phyloP scores from a whole-genome alignment of 2,113 vertebrate species.

The Redunca redunca region DNA sequence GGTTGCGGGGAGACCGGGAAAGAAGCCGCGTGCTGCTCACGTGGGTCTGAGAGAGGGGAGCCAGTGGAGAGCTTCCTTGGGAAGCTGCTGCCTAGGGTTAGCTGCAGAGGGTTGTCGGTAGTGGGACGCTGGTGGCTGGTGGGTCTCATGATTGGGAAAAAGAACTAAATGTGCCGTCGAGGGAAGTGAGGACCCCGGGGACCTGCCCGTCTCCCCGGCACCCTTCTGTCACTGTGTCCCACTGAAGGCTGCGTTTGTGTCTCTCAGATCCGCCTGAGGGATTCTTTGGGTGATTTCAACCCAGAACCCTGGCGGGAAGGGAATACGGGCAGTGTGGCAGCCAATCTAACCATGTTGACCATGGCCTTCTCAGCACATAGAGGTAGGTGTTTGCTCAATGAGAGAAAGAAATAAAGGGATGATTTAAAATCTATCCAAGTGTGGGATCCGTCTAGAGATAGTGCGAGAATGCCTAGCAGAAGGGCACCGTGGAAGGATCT shows the following conservation, averaged over 20 bases:
- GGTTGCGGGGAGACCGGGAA: not conserved
- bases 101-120: accelerated
- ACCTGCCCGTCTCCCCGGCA: not conserved
- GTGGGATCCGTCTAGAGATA: not conserved
- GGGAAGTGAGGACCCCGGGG: not conserved
- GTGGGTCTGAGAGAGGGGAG: not conserved
- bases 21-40: accelerated
- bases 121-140: accelerated
- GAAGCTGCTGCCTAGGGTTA: not conserved
- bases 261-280: not conserved
- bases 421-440: not conserved
- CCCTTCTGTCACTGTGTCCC: not conserved
- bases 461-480: accelerated
- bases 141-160: not conserved
- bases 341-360: not conserved
- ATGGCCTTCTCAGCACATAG: not conserved
- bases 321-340: not conserved
- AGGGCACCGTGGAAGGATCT: not conserved
- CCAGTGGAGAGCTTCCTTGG: not conserved
- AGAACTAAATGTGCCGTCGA: not conserved
- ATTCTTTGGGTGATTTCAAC: not conserved
- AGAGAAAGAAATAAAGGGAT: not conserved
- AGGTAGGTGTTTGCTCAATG: not conserved
- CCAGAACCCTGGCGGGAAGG: not conserved
- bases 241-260: not conserved